Evolutionary conservation across 2,888 invertebrate genomes (phyloP).

Genomic region (Drosophila hamatofila): DNA sequence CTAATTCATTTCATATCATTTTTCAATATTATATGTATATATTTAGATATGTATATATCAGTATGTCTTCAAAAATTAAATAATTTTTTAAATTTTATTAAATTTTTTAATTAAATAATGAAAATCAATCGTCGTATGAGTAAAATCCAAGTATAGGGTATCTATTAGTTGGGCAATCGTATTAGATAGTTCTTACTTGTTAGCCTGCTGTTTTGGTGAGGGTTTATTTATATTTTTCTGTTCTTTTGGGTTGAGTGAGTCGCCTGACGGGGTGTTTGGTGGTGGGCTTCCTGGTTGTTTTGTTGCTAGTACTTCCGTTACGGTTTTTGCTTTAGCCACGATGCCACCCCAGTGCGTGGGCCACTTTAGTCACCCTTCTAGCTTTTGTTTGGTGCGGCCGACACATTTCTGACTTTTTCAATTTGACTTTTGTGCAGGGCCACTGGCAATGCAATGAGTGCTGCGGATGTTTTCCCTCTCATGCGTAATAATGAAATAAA

Average conservation of each 20-base stretch:
- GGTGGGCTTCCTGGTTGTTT: slow-evolving; percentile 51
- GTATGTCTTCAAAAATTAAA: background rate
- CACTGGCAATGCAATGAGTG: slow-evolving; percentile 25
- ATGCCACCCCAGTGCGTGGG: slow-evolving; percentile 53
- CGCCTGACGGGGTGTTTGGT: slow-evolving; percentile 33
- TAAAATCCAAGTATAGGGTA: background rate
- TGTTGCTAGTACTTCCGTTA: slow-evolving; percentile 70
- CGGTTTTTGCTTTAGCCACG: slow-evolving; percentile 65
- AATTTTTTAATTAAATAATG: background rate
- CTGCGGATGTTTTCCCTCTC: slow-evolving; percentile 21
- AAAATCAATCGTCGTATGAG: too few species aligned
- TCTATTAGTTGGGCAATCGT: background rate
- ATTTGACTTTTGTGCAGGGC: slow-evolving; percentile 69
- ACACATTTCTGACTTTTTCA: slow-evolving; percentile 77
- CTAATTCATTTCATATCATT: background rate
- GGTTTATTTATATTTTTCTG: slow-evolving; percentile 25
- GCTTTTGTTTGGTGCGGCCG: slow-evolving; percentile 35
- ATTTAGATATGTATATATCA: background rate
- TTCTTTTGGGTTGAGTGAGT: slow-evolving; percentile 16
- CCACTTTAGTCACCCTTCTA: slow-evolving; percentile 54
- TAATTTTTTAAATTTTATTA: background rate
- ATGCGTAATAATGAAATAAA: slow-evolving; percentile 83
- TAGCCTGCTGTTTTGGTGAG: slow-evolving; percentile 3
- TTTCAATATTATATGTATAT: background rate
- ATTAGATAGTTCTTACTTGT: background rate